These are phyloP conservation scores for Cossypha heuglini DNA, from an alignment of 2,797 vertebrate genomes.

Conservation along the genomic window DNA sequence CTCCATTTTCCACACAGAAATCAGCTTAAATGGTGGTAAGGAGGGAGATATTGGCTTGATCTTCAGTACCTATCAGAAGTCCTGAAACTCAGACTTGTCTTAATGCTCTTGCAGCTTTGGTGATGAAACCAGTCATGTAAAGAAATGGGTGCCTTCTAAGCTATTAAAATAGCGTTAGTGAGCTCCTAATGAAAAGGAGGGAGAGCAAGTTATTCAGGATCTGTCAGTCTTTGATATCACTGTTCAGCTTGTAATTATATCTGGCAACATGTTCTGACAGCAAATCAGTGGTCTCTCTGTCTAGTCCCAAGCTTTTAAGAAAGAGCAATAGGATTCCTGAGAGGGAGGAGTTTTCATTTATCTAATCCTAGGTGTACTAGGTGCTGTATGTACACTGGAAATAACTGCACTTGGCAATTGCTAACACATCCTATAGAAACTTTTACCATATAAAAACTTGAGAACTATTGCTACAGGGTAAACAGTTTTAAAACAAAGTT, in stretches of 20 bases:
- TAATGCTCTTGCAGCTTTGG: background rate
- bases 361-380: background rate
- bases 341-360: background rate
- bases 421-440: background rate
- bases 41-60: background rate
- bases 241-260: conserved; percentile 32
- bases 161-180: background rate
- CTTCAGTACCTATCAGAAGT: background rate
- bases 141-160: background rate
- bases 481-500: background rate
- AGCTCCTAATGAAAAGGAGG: background rate
- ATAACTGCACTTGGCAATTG: background rate
- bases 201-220: conserved; percentile 28
- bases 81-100: background rate
- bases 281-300: conserved; percentile 15
- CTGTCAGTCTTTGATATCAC: conserved; percentile 31
- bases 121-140: background rate
- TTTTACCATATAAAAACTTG: background rate
- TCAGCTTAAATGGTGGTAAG: background rate
- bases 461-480: background rate
- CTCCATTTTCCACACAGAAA: background rate
- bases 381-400: background rate
- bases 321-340: background rate
- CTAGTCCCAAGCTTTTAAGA: background rate
- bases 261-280: conserved; percentile 40